Evolutionary conservation across 1,140 invertebrate species (phyloP), one percentile per base, ranked within the genome.

Genomic region (Pogonognathellus flavescens): DNA sequence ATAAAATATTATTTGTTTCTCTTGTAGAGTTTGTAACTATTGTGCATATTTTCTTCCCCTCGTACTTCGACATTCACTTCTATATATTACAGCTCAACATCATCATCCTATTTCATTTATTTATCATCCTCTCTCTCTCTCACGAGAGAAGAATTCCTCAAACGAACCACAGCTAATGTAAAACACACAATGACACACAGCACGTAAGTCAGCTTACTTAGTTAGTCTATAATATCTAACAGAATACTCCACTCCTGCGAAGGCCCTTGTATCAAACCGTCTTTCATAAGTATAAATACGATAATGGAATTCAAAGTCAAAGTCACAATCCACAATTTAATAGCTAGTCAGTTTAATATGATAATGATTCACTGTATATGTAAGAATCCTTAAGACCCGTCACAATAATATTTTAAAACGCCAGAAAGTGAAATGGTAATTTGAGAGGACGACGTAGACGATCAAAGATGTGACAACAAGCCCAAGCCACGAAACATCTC

Each of bases 121-220:
- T 76, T 50, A 76, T 76, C 70, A 76, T 41, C 70, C 31, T 76
- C 25, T 49, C n/a, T n/a, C 31, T 41, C 31, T 41, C 31, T 41
- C 25, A 76, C 70, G 25, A 76, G n/a, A 57, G 2, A 76, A 50
- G 70, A 50, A 76, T 49, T 50, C 49, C 70, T 76, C 25, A 50
- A 76, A 76, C 70, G 31, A 76, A 76, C 25, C 25, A 76, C 70
- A 49, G 41, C 70, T 76, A 76, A 76, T 76, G 70, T 50, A 49
- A 76, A 76, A 31, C 70, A 18, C 41, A 76, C 70, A 76, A 50
- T 14, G 16, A 22, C 66, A 70, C 22, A 16, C 25, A 16, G 11
- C 66, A 70, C 5, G 22, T 11, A 70, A 25, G 13, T 25, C 13
- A 7, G 3, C 5, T 25, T 57, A 57, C n/a, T n/a, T n/a, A n/a